Percentiles rank a stretch among this genome's conserved stretches.
Conservation (phyloP, 1,140 invertebrate species). For the Drosophila bocqueti region DNA sequence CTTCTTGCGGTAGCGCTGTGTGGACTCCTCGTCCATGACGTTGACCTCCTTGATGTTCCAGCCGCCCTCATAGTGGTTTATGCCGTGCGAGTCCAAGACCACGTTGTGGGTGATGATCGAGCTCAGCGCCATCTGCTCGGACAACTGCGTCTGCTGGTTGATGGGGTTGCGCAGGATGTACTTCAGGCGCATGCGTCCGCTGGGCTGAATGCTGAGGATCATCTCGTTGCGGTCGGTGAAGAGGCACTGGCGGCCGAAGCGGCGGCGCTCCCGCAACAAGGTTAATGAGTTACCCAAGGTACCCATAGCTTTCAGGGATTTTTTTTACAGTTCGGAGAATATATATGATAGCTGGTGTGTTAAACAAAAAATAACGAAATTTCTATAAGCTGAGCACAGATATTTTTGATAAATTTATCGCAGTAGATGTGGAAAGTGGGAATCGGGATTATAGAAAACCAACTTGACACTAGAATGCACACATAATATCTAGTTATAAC, state of each 20-base stretch:
- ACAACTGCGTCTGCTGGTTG: conserved; percentile 87
- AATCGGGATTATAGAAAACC: not conserved
- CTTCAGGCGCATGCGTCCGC: conserved; percentile 86
- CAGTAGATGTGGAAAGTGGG: not conserved
- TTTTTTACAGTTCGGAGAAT: not conserved
- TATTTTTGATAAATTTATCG: not conserved
- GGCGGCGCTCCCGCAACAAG: conserved; percentile 87
- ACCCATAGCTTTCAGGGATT: conserved; percentile 3
- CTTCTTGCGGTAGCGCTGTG: conserved; percentile 93
- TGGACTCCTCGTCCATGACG: conserved; percentile 93
- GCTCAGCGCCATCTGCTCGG: conserved; percentile 87
- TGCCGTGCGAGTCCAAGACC: conserved; percentile 86
- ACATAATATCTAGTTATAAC: no score
- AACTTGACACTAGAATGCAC: conserved; percentile 4
- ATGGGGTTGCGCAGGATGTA: conserved; percentile 91
- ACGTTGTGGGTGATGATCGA: conserved; percentile 87
- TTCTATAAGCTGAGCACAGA: not conserved
- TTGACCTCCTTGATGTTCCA: conserved; percentile 97
- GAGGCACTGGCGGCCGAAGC: conserved; percentile 89
- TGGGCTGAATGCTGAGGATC: conserved; percentile 89
- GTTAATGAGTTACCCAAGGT: conserved; percentile 52
- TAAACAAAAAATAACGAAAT: not conserved
- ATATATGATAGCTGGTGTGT: not conserved
- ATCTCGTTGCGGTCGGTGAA: conserved; percentile 91
- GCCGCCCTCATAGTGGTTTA: conserved; percentile 96